These are phyloP conservation scores for Pogonomyrmex californicus DNA, from an alignment of 1,140 invertebrate genomes.

Conservation along the genomic window DNA sequence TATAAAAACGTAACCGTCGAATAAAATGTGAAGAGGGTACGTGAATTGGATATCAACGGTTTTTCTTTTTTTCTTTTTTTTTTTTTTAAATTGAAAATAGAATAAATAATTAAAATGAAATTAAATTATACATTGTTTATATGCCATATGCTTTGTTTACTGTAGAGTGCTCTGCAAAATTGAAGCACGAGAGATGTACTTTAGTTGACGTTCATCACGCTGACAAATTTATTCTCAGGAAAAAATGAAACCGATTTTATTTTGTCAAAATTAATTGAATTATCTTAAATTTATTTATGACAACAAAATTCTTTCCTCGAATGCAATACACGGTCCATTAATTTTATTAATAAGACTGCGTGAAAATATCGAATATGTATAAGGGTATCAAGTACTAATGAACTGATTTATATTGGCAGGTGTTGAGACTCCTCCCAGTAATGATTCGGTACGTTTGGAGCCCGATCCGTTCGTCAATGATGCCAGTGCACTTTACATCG, in stretches of 20 bases:
- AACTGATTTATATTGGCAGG: slow-evolving; percentile 81
- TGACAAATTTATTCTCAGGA: background rate
- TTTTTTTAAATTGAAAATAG: slow-evolving; percentile 25
- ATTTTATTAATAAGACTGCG: background rate
- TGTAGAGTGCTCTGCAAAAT: background rate
- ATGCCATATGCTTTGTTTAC: background rate
- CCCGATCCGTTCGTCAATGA: slow-evolving; percentile 89
- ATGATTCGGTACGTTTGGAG: slow-evolving; percentile 89
- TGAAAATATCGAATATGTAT: no score
- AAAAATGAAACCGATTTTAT: background rate
- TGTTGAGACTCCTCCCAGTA: slow-evolving; percentile 87
- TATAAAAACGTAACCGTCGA: slow-evolving; percentile 29
- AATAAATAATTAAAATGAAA: slow-evolving; percentile 40
- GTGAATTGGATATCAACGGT: slow-evolving; percentile 17
- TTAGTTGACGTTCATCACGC: background rate
- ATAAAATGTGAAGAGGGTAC: slow-evolving; percentile 21
- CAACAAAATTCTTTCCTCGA: background rate
- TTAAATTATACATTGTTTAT: slow-evolving; percentile 22
- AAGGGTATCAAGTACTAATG: background rate
- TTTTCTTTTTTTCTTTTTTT: background rate
- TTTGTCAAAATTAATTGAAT: slow-evolving; percentile 6
- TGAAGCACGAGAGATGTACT: background rate
- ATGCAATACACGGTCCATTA: background rate
- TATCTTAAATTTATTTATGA: background rate
- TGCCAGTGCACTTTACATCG: slow-evolving; percentile 91